These are phyloP conservation scores for Patella ulyssiponensis DNA, from an alignment of 2,888 invertebrate species.

Conservation along the genomic window DNA sequence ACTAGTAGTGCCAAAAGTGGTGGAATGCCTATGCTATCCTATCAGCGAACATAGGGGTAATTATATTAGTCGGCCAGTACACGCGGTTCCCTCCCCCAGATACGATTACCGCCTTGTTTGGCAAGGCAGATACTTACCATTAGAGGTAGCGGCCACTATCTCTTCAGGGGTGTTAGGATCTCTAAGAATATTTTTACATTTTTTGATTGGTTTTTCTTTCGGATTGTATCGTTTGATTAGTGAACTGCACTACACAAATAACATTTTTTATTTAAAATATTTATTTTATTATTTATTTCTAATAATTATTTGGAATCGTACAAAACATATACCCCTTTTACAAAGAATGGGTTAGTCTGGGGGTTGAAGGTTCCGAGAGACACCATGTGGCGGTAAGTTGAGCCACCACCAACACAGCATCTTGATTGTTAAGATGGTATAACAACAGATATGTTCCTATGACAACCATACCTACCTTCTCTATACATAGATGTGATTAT, in stretches of 20 bases:
- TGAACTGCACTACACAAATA: too few relatives aligned
- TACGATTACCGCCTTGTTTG: slow-evolving; percentile 68
- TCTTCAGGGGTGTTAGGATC: slow-evolving; percentile 13
- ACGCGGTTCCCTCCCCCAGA: slow-evolving; percentile 46
- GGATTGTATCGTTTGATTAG: neutral
- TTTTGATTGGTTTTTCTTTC: neutral
- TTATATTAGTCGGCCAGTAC: slow-evolving; percentile 21
- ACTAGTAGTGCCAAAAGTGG: slow-evolving; percentile 41
- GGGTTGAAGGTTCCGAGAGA: neutral
- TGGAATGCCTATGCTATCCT: slow-evolving; percentile 51
- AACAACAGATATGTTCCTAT: slow-evolving; percentile 6
- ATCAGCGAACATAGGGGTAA: slow-evolving; percentile 44
- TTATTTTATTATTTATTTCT: neutral
- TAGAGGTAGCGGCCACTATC: slow-evolving; percentile 1
- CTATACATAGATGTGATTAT: neutral
- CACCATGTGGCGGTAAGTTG: neutral
- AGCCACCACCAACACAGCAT: slow-evolving; percentile 3
- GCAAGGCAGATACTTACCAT: slow-evolving; percentile 39
- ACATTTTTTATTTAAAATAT: neutral
- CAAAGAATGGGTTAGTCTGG: neutral
- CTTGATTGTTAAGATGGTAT: slow-evolving; percentile 9
- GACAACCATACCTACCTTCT: neutral
- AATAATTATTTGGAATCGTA: neutral
- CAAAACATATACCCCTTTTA: neutral
- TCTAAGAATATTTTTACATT: neutral